Conservation (phyloP, 2,113 vertebrate genomes). For the Takifugu flavidus region DNA sequence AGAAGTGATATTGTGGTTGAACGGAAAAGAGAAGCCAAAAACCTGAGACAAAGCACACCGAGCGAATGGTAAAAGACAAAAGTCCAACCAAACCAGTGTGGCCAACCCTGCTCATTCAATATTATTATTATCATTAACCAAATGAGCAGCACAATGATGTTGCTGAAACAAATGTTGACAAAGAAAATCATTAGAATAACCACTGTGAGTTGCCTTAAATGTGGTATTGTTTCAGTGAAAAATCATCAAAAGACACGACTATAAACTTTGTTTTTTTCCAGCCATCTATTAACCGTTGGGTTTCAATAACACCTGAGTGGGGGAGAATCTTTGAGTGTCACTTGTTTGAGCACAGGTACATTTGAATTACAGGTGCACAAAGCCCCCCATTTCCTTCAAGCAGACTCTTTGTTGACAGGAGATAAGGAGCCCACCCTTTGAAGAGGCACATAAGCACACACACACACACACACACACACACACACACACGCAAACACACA, state of each 20-base stretch:
- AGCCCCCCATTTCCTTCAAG: conserved; percentile 49
- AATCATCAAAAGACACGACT: background rate
- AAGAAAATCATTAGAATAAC: too few relatives aligned
- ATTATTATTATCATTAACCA: too few relatives aligned
- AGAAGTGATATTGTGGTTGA: too few relatives aligned
- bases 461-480: conserved; percentile 25
- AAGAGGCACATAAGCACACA: conserved; percentile 37
- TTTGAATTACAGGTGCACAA: conserved; percentile 69
- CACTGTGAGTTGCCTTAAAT: too few relatives aligned
- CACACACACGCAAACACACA: conserved; percentile 11
- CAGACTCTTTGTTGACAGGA: conserved; percentile 61
- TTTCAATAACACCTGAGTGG: background rate
- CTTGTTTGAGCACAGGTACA: conserved; percentile 49
- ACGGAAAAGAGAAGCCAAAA: too few relatives aligned
- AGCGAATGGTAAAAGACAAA: too few relatives aligned
- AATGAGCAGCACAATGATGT: too few relatives aligned
- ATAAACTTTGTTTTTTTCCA: conserved; percentile 7
- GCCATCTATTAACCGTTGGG: conserved; percentile 21
- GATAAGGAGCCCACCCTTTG: conserved; percentile 63
- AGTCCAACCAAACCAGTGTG: too few relatives aligned
- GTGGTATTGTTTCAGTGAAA: too few relatives aligned
- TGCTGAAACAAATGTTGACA: too few relatives aligned
- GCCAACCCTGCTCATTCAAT: too few relatives aligned
- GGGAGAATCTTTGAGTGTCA: conserved; percentile 13
- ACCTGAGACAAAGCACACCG: too few relatives aligned